phyloP scores from a whole-genome alignment of 2,888 invertebrate genomes.

The Drosophila mimica region DNA sequence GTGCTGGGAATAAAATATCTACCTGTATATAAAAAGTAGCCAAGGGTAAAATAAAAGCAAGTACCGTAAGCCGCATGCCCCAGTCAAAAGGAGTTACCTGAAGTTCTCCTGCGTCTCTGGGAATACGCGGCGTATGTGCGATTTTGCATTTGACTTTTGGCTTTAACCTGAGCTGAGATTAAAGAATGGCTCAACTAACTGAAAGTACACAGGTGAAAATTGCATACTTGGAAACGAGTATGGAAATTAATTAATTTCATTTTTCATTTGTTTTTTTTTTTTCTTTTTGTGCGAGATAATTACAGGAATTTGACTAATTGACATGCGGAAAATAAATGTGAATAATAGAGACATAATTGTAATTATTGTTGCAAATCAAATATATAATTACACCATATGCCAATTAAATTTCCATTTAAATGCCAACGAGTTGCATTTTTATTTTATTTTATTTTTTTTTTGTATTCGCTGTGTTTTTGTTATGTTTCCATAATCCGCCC shows the following conservation, averaged over 20 bases:
- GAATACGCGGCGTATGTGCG: slow-evolving; percentile 71
- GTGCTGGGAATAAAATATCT: slow-evolving; percentile 66
- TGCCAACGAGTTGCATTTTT: slow-evolving; percentile 18
- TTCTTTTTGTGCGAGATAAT: slow-evolving; percentile 37
- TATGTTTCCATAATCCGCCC: slow-evolving; percentile 41
- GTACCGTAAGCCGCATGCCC: slow-evolving; percentile 53
- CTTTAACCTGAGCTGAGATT: slow-evolving; percentile 19
- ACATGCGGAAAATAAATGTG: slow-evolving; percentile 56
- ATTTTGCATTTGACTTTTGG: slow-evolving; percentile 50
- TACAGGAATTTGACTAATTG: slow-evolving; percentile 64
- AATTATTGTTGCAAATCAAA: slow-evolving; percentile 60
- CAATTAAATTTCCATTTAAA: slow-evolving; percentile 74
- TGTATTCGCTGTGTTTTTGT: slow-evolving; percentile 19
- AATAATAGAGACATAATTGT: slow-evolving; percentile 65
- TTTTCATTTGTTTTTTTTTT: not conserved
- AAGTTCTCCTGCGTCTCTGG: slow-evolving; percentile 62
- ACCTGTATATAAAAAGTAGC: slow-evolving; percentile 68
- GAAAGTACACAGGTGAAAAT: not conserved
- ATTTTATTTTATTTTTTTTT: slow-evolving; percentile 20
- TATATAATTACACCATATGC: slow-evolving; percentile 63
- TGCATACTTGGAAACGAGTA: not conserved
- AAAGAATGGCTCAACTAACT: slow-evolving; percentile 3
- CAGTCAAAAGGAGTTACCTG: slow-evolving; percentile 52
- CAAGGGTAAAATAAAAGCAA: slow-evolving; percentile 75
- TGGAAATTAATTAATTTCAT: slow-evolving; percentile 19